Conservation (phyloP, 2,888 invertebrate genomes). For the Heliconius ismenius region DNA sequence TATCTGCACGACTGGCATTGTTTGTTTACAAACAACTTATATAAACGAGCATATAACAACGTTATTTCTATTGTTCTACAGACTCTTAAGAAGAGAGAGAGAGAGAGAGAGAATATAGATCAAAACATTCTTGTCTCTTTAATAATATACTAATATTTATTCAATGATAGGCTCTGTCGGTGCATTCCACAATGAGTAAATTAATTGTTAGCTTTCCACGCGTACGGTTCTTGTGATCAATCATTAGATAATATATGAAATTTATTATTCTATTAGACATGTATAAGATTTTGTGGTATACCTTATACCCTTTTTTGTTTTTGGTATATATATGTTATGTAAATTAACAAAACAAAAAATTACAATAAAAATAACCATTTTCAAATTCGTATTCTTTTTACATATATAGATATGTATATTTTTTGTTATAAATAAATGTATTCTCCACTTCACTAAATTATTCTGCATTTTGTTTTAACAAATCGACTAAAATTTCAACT, state of each 20-base stretch:
- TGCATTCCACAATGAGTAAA: conserved; percentile 52
- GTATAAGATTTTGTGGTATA: background rate
- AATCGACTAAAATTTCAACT: too few species aligned
- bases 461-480: background rate
- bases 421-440: background rate
- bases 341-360: background rate
- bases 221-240: background rate
- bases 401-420: too few species aligned
- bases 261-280: background rate
- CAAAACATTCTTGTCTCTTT: conserved; percentile 37
- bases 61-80: conserved; percentile 10
- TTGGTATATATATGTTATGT: background rate
- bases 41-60: conserved; percentile 2
- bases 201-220: conserved; percentile 29
- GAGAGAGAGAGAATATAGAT: background rate
- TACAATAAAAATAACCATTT: too few species aligned
- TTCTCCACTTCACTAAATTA: background rate
- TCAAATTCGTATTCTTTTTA: too few species aligned
- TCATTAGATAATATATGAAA: background rate
- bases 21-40: conserved; percentile 24
- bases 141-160: conserved; percentile 45
- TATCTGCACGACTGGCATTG: background rate
- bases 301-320: background rate
- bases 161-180: conserved; percentile 49
- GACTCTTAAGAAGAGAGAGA: background rate